phyloP scores from a whole-genome alignment of 2,113 vertebrate genomes.

The Pycnonotus jocosus region DNA sequence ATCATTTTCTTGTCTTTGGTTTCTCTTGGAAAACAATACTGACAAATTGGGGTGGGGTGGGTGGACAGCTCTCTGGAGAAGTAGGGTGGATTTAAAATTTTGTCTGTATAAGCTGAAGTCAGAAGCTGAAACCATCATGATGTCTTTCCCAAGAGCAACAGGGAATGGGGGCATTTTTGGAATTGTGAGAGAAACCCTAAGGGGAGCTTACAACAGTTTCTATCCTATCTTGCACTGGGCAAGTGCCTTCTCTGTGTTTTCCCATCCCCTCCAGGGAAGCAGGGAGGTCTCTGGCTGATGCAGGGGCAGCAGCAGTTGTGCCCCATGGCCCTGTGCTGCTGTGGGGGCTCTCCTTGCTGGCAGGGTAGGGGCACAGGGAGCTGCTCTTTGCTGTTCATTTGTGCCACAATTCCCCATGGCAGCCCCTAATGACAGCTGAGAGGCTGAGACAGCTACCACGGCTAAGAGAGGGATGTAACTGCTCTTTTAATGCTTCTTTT shows the following conservation, averaged over 20 bases:
- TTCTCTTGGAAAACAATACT: neutral
- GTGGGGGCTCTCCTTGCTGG: accelerated
- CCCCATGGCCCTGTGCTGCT: neutral
- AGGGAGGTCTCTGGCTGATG: neutral
- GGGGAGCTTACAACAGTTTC: neutral
- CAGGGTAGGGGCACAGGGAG: accelerated
- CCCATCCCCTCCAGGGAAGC: neutral
- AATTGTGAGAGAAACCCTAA: neutral
- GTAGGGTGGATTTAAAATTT: neutral
- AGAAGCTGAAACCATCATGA: neutral
- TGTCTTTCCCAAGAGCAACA: neutral
- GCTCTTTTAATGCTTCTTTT: conserved; percentile 10
- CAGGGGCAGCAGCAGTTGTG: neutral
- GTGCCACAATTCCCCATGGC: neutral
- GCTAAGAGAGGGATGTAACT: neutral
- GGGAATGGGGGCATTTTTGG: accelerated
- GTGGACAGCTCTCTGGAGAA: neutral
- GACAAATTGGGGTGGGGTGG: neutral
- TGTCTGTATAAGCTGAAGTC: neutral
- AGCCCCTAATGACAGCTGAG: neutral
- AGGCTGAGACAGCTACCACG: neutral
- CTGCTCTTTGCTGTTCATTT: neutral
- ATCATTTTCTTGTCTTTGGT: neutral
- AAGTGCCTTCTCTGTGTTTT: accelerated
- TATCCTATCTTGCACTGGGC: neutral